A percentile compares a stretch with the other conserved stretches of the same genome.
Conservation (phyloP, 2,888 invertebrate species). For the Pinctada fucata region DNA sequence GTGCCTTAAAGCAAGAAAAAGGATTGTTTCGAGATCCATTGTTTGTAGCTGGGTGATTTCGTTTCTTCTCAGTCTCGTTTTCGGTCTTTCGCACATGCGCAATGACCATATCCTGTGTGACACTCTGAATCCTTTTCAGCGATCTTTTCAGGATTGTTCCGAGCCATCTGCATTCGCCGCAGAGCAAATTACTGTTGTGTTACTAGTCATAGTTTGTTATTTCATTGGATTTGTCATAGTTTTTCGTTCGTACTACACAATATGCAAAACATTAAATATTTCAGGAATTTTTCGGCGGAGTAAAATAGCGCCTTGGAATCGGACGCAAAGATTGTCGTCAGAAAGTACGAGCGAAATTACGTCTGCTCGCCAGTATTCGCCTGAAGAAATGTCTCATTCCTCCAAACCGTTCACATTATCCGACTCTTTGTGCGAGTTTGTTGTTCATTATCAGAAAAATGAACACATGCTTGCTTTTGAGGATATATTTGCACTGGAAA, state of each 20-base stretch:
- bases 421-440: constrained; percentile 41
- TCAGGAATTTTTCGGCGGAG: constrained; percentile 58
- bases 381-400: constrained; percentile 24
- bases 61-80: constrained; percentile 56
- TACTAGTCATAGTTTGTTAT: constrained; percentile 56
- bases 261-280: constrained; percentile 62
- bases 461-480: constrained; percentile 61
- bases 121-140: constrained; percentile 62
- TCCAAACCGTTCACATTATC: constrained; percentile 52
- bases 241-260: constrained; percentile 61
- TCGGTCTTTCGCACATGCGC: constrained; percentile 58
- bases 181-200: constrained; percentile 53
- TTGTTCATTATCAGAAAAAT: constrained; percentile 67
- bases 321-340: constrained; percentile 57
- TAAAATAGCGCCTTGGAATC: constrained; percentile 55
- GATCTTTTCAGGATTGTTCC: constrained; percentile 38
- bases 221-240: constrained; percentile 55
- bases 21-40: constrained; percentile 66
- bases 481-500: constrained; percentile 66
- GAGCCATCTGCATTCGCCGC: constrained; percentile 27
- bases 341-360: constrained; percentile 45
- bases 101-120: constrained; percentile 47
- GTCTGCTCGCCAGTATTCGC: constrained; percentile 13
- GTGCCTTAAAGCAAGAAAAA: constrained; percentile 55
- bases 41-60: constrained; percentile 66